These are phyloP conservation scores for Xiphophorus maculatus DNA, from an alignment of 2,113 vertebrate genomes.

Conservation along the genomic window DNA sequence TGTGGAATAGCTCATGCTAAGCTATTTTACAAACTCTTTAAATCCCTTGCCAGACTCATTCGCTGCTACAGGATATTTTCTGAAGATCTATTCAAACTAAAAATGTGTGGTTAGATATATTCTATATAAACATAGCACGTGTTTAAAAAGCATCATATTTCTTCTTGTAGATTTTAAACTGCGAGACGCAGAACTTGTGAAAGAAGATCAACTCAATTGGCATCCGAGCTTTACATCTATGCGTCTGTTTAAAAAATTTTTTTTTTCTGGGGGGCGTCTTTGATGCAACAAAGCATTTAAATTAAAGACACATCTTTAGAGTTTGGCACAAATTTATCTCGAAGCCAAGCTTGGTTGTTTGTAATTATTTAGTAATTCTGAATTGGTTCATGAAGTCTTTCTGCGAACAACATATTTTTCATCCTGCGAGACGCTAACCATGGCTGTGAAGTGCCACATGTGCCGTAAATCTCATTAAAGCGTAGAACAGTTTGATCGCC, in stretches of 20 bases:
- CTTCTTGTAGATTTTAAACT: not conserved
- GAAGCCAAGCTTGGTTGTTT: slow-evolving; percentile 20
- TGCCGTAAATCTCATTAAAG: slow-evolving; percentile 36
- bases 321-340: slow-evolving; percentile 17
- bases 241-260: not conserved
- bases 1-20: no score
- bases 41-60: no score
- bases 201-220: no score
- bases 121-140: not conserved
- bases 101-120: no score
- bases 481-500: slow-evolving; percentile 27
- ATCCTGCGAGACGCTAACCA: slow-evolving; percentile 13
- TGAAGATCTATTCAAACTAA: no score
- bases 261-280: not conserved
- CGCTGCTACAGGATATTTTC: no score
- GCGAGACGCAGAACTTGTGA: not conserved
- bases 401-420: slow-evolving; percentile 29
- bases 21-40: no score
- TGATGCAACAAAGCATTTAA: slow-evolving; percentile 28
- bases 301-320: slow-evolving; percentile 20
- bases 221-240: not conserved
- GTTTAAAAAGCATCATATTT: not conserved
- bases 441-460: slow-evolving; percentile 45
- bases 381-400: slow-evolving; percentile 25
- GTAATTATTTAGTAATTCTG: slow-evolving; percentile 20